Evolutionary conservation across 2,113 vertebrate genomes (phyloP), one percentile per base, ranked within the genome.

Genomic region (Oryzias curvinotus): DNA sequence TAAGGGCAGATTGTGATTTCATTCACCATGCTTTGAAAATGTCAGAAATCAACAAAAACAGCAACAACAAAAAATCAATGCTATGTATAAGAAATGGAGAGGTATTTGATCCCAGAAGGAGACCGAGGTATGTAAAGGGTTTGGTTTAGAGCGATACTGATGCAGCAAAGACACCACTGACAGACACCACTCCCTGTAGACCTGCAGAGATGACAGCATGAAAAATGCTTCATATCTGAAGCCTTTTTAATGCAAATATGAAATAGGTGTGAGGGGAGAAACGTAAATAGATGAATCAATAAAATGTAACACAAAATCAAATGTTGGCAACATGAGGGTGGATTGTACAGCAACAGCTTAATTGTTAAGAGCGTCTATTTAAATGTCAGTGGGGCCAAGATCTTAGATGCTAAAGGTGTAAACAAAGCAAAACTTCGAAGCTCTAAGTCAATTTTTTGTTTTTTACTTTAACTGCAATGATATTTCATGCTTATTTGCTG

Each of bases 91-190:
- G n/a, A 73, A 45, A 30, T 76, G 36, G 68, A 62, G 53, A 50
- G 57, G 41, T 23, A 71, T 74, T 41, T 65, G 69, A 75, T 73
- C 51, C 54, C 45, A 65, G 46, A 71, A 64, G 56, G 73, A 57
- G 57, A 70, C 46, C 46, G 56, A 56, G 45, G 56, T 68, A 76
- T 56, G 71, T 65, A 73, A n/a, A 71, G 49, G 59, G 50, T 57
- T 14, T 10, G 19, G 46, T 58, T 13, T 44, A 13, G 13, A 26
- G 45, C 1, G 14, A 7, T 17, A 16, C 46, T 7, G 19, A 19
- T 23, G 23, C 57, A 21, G 55, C 63, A 86, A 80, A 80, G 73
- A 65, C 53, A 51, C 28, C 7, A 12, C 52, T 71, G 85, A 85
- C 74, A 81, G 78, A 65, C 36, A 13, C 42, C 17, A 17, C 25